Evolutionary conservation across 2,113 vertebrate species (phyloP).

Genomic region (Nannospalax galili): DNA sequence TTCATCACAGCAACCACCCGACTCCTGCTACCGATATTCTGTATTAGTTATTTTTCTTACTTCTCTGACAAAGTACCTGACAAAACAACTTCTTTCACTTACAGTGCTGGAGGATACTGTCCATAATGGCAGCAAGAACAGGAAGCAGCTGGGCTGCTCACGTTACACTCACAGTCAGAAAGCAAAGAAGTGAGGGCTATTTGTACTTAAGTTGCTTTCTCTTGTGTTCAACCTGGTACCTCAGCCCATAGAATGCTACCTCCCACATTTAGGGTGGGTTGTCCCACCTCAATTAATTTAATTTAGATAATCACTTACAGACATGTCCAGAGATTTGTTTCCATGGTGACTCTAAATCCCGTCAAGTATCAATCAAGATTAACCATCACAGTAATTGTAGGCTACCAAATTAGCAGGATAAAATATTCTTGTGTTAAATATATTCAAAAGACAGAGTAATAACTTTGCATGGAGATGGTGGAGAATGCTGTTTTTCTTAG

Average conservation of each 20-base stretch:
- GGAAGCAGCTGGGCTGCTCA: background rate
- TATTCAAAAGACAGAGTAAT: conserved; percentile 23
- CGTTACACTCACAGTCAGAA: background rate
- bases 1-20: background rate
- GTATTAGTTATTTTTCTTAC: background rate
- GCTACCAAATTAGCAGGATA: background rate
- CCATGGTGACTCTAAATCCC: background rate
- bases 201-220: background rate
- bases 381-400: background rate
- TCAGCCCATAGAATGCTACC: background rate
- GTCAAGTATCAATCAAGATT: background rate
- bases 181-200: background rate
- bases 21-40: background rate
- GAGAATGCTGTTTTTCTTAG: background rate
- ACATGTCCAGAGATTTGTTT: too few species aligned
- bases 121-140: background rate
- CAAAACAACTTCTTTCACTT: background rate
- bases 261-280: too few species aligned
- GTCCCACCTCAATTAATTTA: background rate
- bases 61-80: background rate
- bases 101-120: background rate
- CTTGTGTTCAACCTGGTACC: background rate
- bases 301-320: background rate
- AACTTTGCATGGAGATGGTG: background rate
- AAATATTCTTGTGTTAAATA: background rate